Evolutionary conservation across 2,113 vertebrate species (phyloP).

Genomic region (Brachyistius frenatus): DNA sequence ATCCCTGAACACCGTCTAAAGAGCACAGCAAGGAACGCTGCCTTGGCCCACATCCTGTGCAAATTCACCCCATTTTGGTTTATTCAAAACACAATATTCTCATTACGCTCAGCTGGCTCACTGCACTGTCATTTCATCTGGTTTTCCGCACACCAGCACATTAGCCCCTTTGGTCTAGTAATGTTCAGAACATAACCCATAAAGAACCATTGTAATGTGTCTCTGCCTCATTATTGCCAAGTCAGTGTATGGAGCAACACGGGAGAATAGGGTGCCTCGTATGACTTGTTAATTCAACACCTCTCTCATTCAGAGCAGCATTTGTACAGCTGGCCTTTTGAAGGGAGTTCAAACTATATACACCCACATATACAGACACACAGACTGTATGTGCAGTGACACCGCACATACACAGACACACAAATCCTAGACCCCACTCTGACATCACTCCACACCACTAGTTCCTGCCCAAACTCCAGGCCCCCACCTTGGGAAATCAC

Average conservation of each 20-base stretch:
- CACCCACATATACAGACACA: conserved; percentile 59
- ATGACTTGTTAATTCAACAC: conserved; percentile 79
- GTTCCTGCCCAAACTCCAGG: conserved; percentile 68
- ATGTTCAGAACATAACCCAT: conserved; percentile 71
- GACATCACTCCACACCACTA: conserved; percentile 78
- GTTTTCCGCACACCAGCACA: conserved; percentile 59
- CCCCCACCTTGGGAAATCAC: conserved; percentile 81
- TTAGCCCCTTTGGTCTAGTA: conserved; percentile 71
- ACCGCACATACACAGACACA: conserved; percentile 51
- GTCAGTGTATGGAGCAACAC: conserved; percentile 63
- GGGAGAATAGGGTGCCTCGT: conserved; percentile 57
- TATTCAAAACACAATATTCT: conserved; percentile 74
- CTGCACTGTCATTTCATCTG: conserved; percentile 65
- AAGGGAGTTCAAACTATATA: conserved; percentile 62
- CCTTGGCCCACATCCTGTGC: conserved; percentile 68
- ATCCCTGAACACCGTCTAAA: conserved; percentile 57
- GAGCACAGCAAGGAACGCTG: conserved; percentile 50
- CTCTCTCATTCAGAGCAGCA: conserved; percentile 66
- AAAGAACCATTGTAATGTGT: conserved; percentile 71
- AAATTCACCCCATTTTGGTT: conserved; percentile 64
- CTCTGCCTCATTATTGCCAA: conserved; percentile 73
- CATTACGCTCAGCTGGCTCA: conserved; percentile 65
- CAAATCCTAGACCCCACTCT: conserved; percentile 55
- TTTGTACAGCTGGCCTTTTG: conserved; percentile 80
- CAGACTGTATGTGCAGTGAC: conserved; percentile 48